These are phyloP conservation scores for Odontocolon sp. DNA, from an alignment of 2,888 invertebrate genomes.

Conservation along the genomic window DNA sequence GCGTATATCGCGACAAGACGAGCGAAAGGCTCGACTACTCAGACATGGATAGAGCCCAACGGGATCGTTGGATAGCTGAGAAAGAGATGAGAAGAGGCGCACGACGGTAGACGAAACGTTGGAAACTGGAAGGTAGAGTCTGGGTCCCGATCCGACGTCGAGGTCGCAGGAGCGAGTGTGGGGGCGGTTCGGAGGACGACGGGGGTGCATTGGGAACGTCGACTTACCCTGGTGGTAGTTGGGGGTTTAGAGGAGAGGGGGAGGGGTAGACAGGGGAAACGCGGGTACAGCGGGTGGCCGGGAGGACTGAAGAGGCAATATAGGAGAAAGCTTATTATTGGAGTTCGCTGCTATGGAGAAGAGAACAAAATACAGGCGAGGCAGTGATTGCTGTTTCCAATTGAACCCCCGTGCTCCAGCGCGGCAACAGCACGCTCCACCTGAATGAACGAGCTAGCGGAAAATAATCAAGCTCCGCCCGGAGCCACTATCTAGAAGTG, in stretches of 20 bases:
- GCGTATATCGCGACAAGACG: background rate
- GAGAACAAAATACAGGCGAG: conserved; percentile 80
- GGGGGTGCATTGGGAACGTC: conserved; percentile 58
- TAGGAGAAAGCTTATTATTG: conserved; percentile 81
- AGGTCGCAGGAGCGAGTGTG: conserved; percentile 61
- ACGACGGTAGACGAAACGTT: conserved; percentile 73
- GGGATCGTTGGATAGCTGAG: conserved; percentile 65
- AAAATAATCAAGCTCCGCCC: conserved; percentile 81
- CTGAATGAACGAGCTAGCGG: conserved; percentile 81
- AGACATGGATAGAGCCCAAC: conserved; percentile 63
- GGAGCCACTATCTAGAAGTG: conserved; percentile 77
- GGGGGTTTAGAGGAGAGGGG: conserved; percentile 32
- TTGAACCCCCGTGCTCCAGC: conserved; percentile 76
- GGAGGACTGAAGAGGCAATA: conserved; percentile 79
- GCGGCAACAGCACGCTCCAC: conserved; percentile 76
- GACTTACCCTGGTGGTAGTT: conserved; percentile 58
- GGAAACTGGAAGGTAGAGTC: conserved; percentile 72
- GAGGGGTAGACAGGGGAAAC: conserved; percentile 53
- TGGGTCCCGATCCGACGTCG: conserved; percentile 44
- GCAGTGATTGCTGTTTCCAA: conserved; percentile 81
- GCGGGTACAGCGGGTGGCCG: conserved; percentile 32
- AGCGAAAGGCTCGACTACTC: background rate
- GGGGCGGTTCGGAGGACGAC: conserved; percentile 61
- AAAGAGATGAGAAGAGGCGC: conserved; percentile 57
- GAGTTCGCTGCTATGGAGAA: conserved; percentile 77